A percentile compares a stretch with the other conserved stretches of the same genome.
Evolutionary conservation across 2,113 vertebrate genomes (phyloP).

Genomic region (Cervus canadensis): DNA sequence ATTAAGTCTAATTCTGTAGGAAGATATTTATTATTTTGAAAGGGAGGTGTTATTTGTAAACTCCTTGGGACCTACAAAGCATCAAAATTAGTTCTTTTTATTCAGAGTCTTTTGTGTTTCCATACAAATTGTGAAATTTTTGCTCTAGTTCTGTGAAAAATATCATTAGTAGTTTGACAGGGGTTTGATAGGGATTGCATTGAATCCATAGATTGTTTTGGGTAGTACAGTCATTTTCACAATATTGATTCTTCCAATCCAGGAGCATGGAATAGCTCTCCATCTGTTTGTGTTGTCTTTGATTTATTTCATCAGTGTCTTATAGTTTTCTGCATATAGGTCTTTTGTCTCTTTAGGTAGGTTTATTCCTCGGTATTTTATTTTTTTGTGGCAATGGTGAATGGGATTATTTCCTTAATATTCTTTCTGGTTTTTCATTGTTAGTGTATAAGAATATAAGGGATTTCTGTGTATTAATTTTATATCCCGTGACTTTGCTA

Average conservation of each 20-base stretch:
- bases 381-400: not conserved
- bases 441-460: not conserved
- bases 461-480: not conserved
- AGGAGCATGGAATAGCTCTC: not conserved
- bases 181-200: not conserved
- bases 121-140: not conserved
- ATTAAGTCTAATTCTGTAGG: not conserved
- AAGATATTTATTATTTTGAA: slow-evolving; percentile 33
- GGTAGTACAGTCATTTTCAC: not conserved
- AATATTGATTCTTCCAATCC: not conserved
- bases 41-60: not conserved
- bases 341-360: not conserved
- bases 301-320: not conserved
- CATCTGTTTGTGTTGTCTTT: not conserved
- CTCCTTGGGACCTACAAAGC: not conserved
- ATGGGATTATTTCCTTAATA: not conserved
- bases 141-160: not conserved
- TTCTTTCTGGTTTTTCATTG: not conserved
- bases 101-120: not conserved
- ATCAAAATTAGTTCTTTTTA: not conserved
- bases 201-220: not conserved
- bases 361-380: not conserved
- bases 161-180: not conserved
- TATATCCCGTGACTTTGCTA: not conserved
- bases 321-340: not conserved